Percentiles rank a stretch among this genome's conserved stretches.
phyloP scores from a whole-genome alignment of 2,888 invertebrate genomes.

The Mylabris sibirica region DNA sequence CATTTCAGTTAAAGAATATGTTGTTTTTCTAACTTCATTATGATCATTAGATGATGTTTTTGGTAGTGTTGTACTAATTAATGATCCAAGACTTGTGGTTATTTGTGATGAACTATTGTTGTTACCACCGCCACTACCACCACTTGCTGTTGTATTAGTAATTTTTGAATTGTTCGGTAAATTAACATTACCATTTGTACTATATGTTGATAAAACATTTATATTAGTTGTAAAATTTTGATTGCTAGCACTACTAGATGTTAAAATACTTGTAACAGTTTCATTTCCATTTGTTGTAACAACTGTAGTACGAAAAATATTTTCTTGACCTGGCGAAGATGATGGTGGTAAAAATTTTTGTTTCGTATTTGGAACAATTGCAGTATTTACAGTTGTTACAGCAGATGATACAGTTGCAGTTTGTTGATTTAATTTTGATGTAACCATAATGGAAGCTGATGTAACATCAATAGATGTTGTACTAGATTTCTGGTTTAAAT shows the following conservation, averaged over 20 bases:
- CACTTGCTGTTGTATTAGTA: slow-evolving; percentile 38
- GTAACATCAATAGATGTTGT: slow-evolving; percentile 45
- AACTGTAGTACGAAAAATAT: slow-evolving; percentile 15
- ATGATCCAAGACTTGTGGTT: slow-evolving; percentile 27
- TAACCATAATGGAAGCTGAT: slow-evolving; percentile 48
- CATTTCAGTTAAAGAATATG: slow-evolving; percentile 61
- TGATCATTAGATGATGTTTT: slow-evolving; percentile 29
- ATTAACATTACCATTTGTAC: slow-evolving; percentile 41
- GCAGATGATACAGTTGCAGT: slow-evolving; percentile 44
- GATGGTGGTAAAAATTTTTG: slow-evolving; percentile 44
- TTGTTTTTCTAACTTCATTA: slow-evolving; percentile 46
- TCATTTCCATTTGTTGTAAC: not conserved
- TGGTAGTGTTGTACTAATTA: slow-evolving; percentile 33
- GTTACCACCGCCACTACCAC: slow-evolving; percentile 33
- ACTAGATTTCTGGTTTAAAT: slow-evolving; percentile 51
- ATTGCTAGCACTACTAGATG: slow-evolving; percentile 17
- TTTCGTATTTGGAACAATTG: slow-evolving; percentile 54
- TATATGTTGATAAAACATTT: slow-evolving; percentile 42
- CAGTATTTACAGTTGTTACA: slow-evolving; percentile 47
- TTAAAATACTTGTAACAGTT: slow-evolving; percentile 19
- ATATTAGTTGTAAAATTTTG: slow-evolving; percentile 35
- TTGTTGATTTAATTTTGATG: slow-evolving; percentile 52
- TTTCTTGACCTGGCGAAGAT: slow-evolving; percentile 27
- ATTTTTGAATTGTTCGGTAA: slow-evolving; percentile 47
- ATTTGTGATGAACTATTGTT: slow-evolving; percentile 37